Evolutionary conservation across 2,888 invertebrate genomes (phyloP).

Genomic region (Plemyria rubiginata): DNA sequence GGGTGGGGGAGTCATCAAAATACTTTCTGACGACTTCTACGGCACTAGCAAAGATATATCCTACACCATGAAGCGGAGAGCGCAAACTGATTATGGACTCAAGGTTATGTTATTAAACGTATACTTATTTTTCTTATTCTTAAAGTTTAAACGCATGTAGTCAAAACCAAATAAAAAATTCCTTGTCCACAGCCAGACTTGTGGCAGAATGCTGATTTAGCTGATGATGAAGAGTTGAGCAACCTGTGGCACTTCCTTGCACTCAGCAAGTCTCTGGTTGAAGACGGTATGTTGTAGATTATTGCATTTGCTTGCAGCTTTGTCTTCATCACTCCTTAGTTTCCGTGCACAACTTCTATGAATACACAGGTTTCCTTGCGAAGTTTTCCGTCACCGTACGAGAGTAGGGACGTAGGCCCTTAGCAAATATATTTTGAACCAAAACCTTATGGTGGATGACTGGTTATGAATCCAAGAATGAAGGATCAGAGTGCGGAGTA

Average conservation of each 20-base stretch:
- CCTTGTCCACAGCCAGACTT: constrained; percentile 85
- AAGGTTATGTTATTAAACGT: constrained; percentile 78
- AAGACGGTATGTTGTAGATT: constrained; percentile 80
- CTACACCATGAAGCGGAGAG: constrained; percentile 88
- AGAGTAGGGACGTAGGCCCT: too few species aligned
- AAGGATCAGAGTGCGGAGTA: too few species aligned
- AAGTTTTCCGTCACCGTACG: too few species aligned
- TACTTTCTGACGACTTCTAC: constrained; percentile 71
- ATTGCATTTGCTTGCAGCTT: background rate
- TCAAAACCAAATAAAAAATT: too few species aligned
- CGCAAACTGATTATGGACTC: constrained; percentile 90
- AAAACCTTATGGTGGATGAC: too few species aligned
- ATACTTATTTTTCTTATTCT: too few species aligned
- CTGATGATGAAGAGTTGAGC: constrained; percentile 89
- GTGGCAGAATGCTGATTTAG: constrained; percentile 91
- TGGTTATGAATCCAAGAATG: too few species aligned
- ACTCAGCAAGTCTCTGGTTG: constrained; percentile 88
- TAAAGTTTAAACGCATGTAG: too few species aligned
- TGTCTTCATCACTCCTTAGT: too few species aligned
- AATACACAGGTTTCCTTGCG: too few species aligned
- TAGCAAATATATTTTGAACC: too few species aligned
- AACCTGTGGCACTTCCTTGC: constrained; percentile 94
- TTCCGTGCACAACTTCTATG: too few species aligned
- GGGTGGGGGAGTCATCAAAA: constrained; percentile 77
- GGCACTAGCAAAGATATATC: constrained; percentile 88